These are phyloP conservation scores for Tetragonisca angustula DNA, from an alignment of 2,888 invertebrate species.

Conservation along the genomic window DNA sequence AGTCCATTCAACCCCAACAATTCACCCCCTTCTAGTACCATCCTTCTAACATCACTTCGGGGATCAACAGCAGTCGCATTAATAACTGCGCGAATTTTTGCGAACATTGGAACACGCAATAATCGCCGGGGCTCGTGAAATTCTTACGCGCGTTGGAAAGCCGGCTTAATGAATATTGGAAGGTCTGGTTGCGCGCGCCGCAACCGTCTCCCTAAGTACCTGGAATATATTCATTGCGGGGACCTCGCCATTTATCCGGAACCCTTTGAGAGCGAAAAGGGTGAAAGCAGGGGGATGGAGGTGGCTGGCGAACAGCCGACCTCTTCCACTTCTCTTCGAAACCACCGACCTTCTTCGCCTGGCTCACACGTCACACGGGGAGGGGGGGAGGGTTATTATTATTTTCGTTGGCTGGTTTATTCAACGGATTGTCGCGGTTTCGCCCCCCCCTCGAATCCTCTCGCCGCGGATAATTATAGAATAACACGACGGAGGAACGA, in stretches of 20 bases:
- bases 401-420: slow-evolving; percentile 17
- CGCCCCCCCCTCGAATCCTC: neutral
- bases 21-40: too few relatives aligned
- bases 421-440: slow-evolving; percentile 12
- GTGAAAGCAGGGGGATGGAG: neutral
- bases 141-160: slow-evolving; percentile 28
- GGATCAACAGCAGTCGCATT: too few relatives aligned
- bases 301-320: neutral
- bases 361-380: too few relatives aligned
- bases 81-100: neutral
- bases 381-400: slow-evolving; percentile 13
- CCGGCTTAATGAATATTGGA: slow-evolving; percentile 40
- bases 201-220: slow-evolving; percentile 13
- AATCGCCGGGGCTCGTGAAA: neutral
- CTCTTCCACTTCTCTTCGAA: slow-evolving; percentile 13
- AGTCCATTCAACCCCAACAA: too few relatives aligned
- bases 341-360: neutral
- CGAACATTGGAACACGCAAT: neutral
- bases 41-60: too few relatives aligned
- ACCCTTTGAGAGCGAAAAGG: slow-evolving; percentile 30
- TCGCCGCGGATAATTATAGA: slow-evolving; percentile 22
- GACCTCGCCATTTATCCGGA: slow-evolving; percentile 38
- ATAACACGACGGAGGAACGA: slow-evolving; percentile 11
- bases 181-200: slow-evolving; percentile 2
- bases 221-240: slow-evolving; percentile 33